These are phyloP conservation scores for Menidia beryllina DNA, from an alignment of 2,113 vertebrate genomes.

Conservation along the genomic window DNA sequence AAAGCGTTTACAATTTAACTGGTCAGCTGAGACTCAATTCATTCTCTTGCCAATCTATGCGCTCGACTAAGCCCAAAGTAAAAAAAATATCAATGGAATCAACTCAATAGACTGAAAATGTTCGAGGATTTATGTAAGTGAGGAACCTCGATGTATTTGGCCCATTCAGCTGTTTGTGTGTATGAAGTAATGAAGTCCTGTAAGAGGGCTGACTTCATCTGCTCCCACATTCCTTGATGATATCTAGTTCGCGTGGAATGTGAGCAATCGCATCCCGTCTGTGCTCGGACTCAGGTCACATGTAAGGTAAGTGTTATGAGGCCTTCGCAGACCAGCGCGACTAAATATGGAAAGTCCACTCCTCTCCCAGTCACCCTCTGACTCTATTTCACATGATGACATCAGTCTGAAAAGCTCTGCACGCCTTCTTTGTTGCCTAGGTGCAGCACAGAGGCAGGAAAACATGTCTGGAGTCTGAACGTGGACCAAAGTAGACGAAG, in stretches of 20 bases:
- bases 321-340: conserved; percentile 27
- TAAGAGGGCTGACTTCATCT: neutral
- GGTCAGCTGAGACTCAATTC: too few species aligned
- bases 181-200: neutral
- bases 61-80: neutral
- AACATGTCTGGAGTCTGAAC: conserved; percentile 57
- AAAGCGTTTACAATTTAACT: too few species aligned
- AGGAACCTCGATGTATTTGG: neutral
- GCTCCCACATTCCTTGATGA: conserved; percentile 20
- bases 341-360: conserved; percentile 72
- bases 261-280: conserved; percentile 48
- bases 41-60: neutral
- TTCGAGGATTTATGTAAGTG: too few species aligned
- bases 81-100: too few species aligned
- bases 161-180: neutral
- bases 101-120: too few species aligned
- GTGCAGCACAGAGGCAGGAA: conserved; percentile 62
- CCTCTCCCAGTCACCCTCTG: conserved; percentile 30
- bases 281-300: conserved; percentile 38
- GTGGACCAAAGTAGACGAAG: conserved; percentile 31
- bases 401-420: conserved; percentile 56
- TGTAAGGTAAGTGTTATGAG: conserved; percentile 48
- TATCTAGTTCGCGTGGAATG: conserved; percentile 18
- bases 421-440: conserved; percentile 67
- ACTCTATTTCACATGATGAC: conserved; percentile 57